Conservation (phyloP, 2,797 vertebrate species). For the Gouania willdenowi region DNA sequence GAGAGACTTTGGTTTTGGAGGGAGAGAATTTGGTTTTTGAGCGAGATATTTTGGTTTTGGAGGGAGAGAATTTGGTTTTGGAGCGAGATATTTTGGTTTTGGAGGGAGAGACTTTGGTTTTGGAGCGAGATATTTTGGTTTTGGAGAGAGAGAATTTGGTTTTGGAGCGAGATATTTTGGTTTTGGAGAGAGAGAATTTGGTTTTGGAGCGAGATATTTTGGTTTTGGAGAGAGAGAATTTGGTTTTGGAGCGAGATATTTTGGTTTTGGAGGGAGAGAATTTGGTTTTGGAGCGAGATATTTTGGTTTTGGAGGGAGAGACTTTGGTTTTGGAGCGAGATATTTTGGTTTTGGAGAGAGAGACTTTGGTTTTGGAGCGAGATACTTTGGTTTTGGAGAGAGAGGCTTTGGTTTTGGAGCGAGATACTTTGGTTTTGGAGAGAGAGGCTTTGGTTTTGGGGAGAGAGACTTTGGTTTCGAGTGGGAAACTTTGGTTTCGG, state of each 20-base stretch:
- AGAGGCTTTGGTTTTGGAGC: constrained; percentile 43
- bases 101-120: constrained; percentile 43
- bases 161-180: constrained; percentile 43
- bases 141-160: constrained; percentile 40
- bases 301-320: constrained; percentile 45
- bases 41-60: constrained; percentile 42
- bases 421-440: constrained; percentile 42
- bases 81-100: constrained; percentile 43
- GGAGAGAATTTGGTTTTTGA: too few relatives aligned
- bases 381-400: constrained; percentile 44
- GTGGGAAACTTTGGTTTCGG: too few relatives aligned
- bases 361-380: constrained; percentile 44
- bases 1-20: constrained; percentile 43
- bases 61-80: too few relatives aligned
- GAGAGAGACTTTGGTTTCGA: constrained; percentile 44
- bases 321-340: constrained; percentile 43
- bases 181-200: constrained; percentile 43
- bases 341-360: constrained; percentile 42
- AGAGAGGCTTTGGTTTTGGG: constrained; percentile 42
- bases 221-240: constrained; percentile 44
- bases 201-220: constrained; percentile 43
- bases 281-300: constrained; percentile 39
- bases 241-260: constrained; percentile 42
- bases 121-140: constrained; percentile 40
- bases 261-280: constrained; percentile 50